Conservation (phyloP, 2,888 invertebrate species). For the Drosophila neoperkinsi region DNA sequence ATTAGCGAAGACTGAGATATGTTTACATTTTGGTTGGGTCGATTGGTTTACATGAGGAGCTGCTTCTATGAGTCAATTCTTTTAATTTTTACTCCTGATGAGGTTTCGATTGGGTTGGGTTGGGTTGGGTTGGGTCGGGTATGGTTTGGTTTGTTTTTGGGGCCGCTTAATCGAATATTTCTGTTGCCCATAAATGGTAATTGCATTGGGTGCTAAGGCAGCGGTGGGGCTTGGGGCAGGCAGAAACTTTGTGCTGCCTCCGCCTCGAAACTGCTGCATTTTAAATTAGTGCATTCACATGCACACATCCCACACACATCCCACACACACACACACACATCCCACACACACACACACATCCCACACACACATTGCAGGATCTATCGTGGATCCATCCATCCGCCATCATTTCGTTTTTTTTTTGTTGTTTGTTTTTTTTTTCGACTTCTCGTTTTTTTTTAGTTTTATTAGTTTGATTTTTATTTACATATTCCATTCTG, state of each 20-base stretch:
- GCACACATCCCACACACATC: slow-evolving; percentile 6
- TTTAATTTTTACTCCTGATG: slow-evolving; percentile 36
- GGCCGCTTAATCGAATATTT: slow-evolving; percentile 72
- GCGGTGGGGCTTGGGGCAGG: background rate
- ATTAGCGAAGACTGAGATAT: background rate
- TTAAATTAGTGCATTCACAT: slow-evolving; percentile 81
- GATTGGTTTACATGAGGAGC: background rate
- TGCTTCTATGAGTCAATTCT: slow-evolving; percentile 13
- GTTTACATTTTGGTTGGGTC: background rate
- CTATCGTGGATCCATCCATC: slow-evolving; percentile 42
- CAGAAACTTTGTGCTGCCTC: slow-evolving; percentile 15
- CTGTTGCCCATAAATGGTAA: slow-evolving; percentile 77
- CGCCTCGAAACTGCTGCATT: slow-evolving; percentile 72
- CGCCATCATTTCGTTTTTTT: slow-evolving; percentile 29
- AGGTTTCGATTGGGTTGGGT: slow-evolving; percentile 8
- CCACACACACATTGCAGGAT: slow-evolving; percentile 21
- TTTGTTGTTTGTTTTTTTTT: slow-evolving; percentile 51
- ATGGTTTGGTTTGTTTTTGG: slow-evolving; percentile 30
- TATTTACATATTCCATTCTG: slow-evolving; percentile 64
- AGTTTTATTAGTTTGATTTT: slow-evolving; percentile 78
- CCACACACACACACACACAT: slow-evolving; percentile 9
- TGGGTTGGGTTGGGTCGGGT: background rate
- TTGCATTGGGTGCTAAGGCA: slow-evolving; percentile 37
- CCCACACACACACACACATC: slow-evolving; percentile 1
- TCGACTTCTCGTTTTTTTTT: slow-evolving; percentile 49